Conservation (phyloP, 2,113 vertebrate genomes). For the Silurus asotus region DNA sequence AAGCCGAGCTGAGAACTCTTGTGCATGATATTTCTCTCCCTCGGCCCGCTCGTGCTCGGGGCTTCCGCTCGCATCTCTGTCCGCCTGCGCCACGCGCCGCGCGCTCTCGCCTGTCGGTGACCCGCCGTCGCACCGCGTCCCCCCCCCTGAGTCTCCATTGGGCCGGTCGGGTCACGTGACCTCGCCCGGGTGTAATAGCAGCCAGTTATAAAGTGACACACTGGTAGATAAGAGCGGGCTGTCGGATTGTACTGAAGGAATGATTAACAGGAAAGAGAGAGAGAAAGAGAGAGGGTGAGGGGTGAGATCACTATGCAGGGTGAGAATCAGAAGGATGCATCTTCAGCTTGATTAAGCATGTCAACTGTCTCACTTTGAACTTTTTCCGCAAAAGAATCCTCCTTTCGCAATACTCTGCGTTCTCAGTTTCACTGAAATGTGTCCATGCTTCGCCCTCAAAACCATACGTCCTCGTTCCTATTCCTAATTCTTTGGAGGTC, state of each 20-base stretch:
- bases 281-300: conserved; percentile 52
- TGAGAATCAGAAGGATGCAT: conserved; percentile 55
- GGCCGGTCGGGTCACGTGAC: conserved; percentile 68
- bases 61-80: conserved; percentile 67
- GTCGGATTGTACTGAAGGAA: conserved; percentile 85
- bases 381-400: background rate
- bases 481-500: too few relatives aligned
- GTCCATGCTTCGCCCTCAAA: too few relatives aligned
- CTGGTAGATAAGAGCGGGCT: conserved; percentile 87
- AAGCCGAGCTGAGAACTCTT: conserved; percentile 54
- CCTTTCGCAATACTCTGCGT: too few relatives aligned
- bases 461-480: too few relatives aligned
- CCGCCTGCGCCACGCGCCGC: conserved; percentile 44
- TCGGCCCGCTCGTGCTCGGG: background rate
- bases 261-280: conserved; percentile 82
- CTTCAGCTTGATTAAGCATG: conserved; percentile 38
- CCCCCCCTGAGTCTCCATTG: conserved; percentile 68
- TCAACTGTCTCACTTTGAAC: conserved; percentile 46
- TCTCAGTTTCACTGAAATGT: too few relatives aligned
- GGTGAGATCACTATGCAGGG: conserved; percentile 66
- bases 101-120: conserved; percentile 53
- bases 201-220: conserved; percentile 95
- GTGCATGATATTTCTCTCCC: background rate
- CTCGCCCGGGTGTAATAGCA: conserved; percentile 75
- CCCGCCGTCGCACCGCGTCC: conserved; percentile 51